Conservation (phyloP, 2,888 invertebrate species). For the Machimus rusticus region DNA sequence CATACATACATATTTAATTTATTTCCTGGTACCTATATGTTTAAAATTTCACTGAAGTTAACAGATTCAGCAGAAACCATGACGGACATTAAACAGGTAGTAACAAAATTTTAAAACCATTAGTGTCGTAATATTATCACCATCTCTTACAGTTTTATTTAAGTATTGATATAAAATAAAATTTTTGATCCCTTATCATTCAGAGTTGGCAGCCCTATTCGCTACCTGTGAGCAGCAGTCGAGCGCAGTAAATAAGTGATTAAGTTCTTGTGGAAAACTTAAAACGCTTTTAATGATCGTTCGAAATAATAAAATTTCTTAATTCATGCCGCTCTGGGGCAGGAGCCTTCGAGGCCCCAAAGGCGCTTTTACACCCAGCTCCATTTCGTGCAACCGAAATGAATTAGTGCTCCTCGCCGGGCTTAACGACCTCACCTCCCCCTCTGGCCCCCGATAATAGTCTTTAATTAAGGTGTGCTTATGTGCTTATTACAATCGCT, state of each 20-base stretch:
- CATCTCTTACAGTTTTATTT: no score
- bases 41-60: no score
- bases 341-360: background rate
- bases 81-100: no score
- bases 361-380: background rate
- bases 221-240: background rate
- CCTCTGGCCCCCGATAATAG: background rate
- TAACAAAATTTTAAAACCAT: no score
- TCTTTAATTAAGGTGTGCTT: constrained; percentile 35
- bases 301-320: constrained; percentile 28
- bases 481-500: constrained; percentile 30
- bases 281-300: constrained; percentile 18
- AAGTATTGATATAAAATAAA: background rate
- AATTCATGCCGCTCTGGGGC: background rate
- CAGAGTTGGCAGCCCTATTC: background rate
- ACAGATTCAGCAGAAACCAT: no score
- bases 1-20: no score
- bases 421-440: background rate
- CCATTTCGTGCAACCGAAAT: background rate
- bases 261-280: constrained; percentile 24
- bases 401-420: constrained; percentile 3
- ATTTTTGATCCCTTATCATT: background rate
- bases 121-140: no score
- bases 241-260: constrained; percentile 10
- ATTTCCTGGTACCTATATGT: no score